Percentiles rank a stretch among this genome's conserved stretches.
These are phyloP conservation scores for Corapipo altera DNA, from an alignment of 2,113 vertebrate species.

Conservation along the genomic window DNA sequence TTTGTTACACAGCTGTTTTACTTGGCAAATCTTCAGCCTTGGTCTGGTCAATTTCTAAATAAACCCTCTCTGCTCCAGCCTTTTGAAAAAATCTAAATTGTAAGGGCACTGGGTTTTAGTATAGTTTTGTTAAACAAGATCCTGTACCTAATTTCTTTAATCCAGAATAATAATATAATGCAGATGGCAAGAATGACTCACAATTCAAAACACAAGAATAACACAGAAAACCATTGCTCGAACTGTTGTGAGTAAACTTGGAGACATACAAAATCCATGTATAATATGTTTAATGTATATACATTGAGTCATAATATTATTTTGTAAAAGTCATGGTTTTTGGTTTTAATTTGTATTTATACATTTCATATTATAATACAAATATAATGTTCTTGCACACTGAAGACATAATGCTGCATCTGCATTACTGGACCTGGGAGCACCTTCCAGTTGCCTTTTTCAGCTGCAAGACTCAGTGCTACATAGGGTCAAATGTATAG, in stretches of 20 bases:
- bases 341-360: neutral
- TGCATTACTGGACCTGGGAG: neutral
- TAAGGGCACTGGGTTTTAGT: neutral
- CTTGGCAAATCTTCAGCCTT: neutral
- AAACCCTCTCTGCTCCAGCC: neutral
- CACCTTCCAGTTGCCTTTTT: neutral
- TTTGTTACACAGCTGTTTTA: neutral
- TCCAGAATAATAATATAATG: neutral
- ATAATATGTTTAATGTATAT: constrained; percentile 30
- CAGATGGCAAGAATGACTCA: neutral
- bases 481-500: neutral
- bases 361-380: neutral
- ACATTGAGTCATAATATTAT: neutral
- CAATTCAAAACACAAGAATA: neutral
- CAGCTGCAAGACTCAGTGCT: neutral
- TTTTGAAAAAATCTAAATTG: neutral
- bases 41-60: neutral
- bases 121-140: neutral
- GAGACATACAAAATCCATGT: neutral
- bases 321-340: neutral
- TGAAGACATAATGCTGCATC: neutral
- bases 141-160: neutral
- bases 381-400: neutral
- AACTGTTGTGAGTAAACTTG: neutral
- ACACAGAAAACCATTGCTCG: neutral